These are phyloP conservation scores for Scortum barcoo DNA, from an alignment of 2,113 vertebrate species.

Conservation along the genomic window DNA sequence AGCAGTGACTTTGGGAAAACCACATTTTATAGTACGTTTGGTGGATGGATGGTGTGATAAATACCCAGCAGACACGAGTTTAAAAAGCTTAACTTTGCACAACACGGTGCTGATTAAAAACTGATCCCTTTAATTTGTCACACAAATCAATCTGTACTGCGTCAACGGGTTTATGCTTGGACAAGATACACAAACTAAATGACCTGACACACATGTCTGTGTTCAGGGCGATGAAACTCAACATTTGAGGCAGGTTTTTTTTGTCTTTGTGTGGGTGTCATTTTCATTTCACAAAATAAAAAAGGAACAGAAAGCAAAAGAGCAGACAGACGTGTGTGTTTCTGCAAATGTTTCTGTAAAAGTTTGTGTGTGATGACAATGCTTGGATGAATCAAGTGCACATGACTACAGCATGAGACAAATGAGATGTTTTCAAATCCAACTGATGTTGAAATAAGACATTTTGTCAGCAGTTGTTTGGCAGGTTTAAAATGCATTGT, in stretches of 20 bases:
- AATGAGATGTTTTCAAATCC: neutral
- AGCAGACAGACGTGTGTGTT: neutral
- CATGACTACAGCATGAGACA: neutral
- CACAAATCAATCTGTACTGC: slow-evolving; percentile 32
- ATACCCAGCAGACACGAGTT: neutral
- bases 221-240: neutral
- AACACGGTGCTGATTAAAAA: neutral
- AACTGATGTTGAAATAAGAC: neutral
- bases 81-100: neutral
- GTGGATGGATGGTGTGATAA: neutral
- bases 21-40: neutral
- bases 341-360: slow-evolving; percentile 16
- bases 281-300: slow-evolving; percentile 61
- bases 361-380: slow-evolving; percentile 6
- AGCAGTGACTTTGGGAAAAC: neutral
- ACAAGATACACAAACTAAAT: neutral
- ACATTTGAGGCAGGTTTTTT: neutral
- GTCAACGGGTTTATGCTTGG: neutral
- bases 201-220: neutral
- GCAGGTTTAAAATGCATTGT: neutral
- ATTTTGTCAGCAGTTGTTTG: neutral
- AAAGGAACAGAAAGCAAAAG: slow-evolving; percentile 61
- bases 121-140: slow-evolving; percentile 10
- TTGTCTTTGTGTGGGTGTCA: neutral
- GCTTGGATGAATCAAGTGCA: neutral